These are phyloP conservation scores for Ceyx cyanopectus DNA, from an alignment of 2,113 vertebrate species.

Conservation along the genomic window DNA sequence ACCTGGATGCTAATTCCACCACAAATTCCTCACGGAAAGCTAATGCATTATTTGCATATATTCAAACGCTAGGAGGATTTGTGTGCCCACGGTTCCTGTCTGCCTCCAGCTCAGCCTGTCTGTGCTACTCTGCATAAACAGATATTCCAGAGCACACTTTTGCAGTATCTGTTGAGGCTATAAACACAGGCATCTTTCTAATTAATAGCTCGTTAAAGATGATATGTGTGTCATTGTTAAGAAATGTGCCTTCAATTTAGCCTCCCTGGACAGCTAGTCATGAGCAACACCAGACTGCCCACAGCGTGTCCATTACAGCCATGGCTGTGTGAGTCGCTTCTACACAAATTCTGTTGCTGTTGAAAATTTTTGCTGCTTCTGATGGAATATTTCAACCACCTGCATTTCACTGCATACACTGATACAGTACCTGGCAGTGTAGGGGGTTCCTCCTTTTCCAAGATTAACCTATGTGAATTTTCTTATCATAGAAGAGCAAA, in stretches of 20 bases:
- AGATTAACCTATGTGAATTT: not conserved
- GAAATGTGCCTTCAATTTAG: not conserved
- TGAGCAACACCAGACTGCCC: not conserved
- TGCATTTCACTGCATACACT: not conserved
- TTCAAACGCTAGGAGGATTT: not conserved
- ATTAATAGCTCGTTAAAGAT: conserved; percentile 6
- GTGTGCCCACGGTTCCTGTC: not conserved
- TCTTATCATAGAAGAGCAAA: not conserved
- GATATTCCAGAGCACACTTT: not conserved
- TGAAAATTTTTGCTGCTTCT: not conserved
- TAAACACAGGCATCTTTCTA: not conserved
- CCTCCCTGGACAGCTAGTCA: not conserved
- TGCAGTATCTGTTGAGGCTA: not conserved
- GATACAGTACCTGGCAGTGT: not conserved
- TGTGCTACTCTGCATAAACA: not conserved
- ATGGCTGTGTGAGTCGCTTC: not conserved
- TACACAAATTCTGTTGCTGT: not conserved
- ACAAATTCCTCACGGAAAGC: not conserved
- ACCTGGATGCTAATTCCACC: conserved; percentile 38
- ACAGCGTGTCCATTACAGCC: not conserved
- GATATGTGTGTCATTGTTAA: not conserved
- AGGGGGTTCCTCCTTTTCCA: not conserved
- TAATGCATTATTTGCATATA: conserved; percentile 37
- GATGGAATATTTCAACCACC: not conserved
- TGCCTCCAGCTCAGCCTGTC: not conserved